Evolutionary conservation across 2,797 vertebrate genomes (phyloP).

Genomic region (Dromococcyx pavoninus): DNA sequence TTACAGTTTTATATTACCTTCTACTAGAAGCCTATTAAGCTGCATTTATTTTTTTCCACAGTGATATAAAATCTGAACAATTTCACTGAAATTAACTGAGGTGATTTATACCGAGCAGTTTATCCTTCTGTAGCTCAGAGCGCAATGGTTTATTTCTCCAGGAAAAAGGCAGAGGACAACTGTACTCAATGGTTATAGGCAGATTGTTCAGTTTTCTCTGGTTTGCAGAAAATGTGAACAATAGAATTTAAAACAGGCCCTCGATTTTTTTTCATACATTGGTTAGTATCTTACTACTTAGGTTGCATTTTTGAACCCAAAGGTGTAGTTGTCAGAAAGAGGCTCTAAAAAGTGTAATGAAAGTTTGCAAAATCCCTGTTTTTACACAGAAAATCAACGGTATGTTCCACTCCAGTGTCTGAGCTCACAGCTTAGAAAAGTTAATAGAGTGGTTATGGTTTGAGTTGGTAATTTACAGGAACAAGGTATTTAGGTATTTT

Average conservation of each 20-base stretch:
- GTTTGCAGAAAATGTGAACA: neutral
- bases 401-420: neutral
- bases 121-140: neutral
- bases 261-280: neutral
- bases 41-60: neutral
- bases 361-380: neutral
- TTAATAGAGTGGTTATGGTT: neutral
- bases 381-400: neutral
- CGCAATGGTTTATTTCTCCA: neutral
- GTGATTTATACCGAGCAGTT: neutral
- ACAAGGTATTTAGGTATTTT: neutral
- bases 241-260: neutral
- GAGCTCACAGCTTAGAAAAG: neutral
- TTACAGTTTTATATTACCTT: neutral
- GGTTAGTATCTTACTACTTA: neutral
- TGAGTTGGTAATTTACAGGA: neutral
- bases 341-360: neutral
- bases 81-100: neutral
- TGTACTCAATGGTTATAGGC: neutral
- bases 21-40: neutral
- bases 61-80: neutral
- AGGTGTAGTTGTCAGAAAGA: neutral
- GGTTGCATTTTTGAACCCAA: neutral
- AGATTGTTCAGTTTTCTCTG: neutral
- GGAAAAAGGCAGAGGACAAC: neutral